These are phyloP conservation scores for Rallus limicola DNA, from an alignment of 2,113 vertebrate species.

Conservation along the genomic window DNA sequence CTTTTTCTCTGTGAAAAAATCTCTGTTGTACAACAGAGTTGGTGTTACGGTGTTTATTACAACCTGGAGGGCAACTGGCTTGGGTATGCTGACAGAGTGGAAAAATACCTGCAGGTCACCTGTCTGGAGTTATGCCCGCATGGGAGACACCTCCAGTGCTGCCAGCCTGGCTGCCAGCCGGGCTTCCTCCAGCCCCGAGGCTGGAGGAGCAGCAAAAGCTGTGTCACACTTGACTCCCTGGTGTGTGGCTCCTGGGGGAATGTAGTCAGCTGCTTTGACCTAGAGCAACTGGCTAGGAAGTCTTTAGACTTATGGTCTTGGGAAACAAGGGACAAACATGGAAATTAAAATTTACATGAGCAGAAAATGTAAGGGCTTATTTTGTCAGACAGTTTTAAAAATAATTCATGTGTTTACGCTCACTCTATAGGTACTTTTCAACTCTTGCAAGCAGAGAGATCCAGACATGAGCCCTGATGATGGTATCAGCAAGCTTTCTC, in stretches of 20 bases:
- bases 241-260: not conserved
- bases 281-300: not conserved
- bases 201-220: not conserved
- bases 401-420: not conserved
- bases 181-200: not conserved
- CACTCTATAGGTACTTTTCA: not conserved
- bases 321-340: not conserved
- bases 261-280: not conserved
- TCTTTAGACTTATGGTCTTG: not conserved
- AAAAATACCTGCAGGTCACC: conserved; percentile 59
- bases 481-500: conserved; percentile 1
- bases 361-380: not conserved
- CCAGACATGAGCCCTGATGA: not conserved
- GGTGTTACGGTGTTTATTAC: fast-evolving
- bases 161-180: not conserved
- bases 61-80: not conserved
- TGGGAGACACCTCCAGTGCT: not conserved
- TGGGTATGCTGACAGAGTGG: conserved; percentile 43
- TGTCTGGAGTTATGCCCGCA: not conserved
- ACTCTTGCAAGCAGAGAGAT: not conserved
- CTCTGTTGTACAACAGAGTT: fast-evolving
- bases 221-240: not conserved
- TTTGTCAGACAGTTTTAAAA: not conserved
- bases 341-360: not conserved
- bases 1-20: not conserved